phyloP scores from a whole-genome alignment of 2,113 vertebrate species.

The Ardeotis arabs region DNA sequence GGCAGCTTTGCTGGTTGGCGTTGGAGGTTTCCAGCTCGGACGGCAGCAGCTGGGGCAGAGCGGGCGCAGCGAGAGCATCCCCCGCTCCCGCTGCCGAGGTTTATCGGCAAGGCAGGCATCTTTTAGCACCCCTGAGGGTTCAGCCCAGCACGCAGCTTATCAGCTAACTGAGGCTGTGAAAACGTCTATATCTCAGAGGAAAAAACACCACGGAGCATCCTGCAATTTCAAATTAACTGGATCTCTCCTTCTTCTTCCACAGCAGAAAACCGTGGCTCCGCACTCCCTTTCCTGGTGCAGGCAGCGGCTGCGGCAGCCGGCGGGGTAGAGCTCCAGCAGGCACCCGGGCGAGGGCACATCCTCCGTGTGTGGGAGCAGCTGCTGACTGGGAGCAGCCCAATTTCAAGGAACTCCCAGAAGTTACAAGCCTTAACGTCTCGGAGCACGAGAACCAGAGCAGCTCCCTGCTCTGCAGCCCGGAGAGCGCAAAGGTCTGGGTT shows the following conservation, averaged over 20 bases:
- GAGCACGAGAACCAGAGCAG: not conserved
- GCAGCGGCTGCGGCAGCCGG: not conserved
- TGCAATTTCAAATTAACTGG: not conserved
- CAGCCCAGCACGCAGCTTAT: not conserved
- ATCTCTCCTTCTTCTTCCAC: not conserved
- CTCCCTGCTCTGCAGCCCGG: not conserved
- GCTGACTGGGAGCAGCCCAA: not conserved
- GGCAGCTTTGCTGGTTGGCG: not conserved
- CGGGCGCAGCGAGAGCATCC: not conserved
- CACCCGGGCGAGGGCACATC: not conserved
- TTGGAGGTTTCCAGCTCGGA: not conserved
- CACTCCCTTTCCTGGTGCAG: not conserved
- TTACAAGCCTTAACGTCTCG: not conserved
- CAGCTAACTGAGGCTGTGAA: not conserved
- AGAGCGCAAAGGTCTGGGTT: not conserved
- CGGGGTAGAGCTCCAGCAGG: not conserved
- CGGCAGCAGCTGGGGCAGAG: not conserved
- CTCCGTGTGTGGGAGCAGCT: not conserved
- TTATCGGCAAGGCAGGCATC: not conserved
- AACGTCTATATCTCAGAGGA: not conserved
- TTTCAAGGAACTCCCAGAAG: constrained; percentile 3
- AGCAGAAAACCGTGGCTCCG: not conserved
- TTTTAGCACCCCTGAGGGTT: not conserved
- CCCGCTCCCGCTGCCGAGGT: not conserved
- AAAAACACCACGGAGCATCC: not conserved